Evolutionary conservation across 2,888 invertebrate species (phyloP), one percentile per base, ranked within the genome.

Genomic region (Ferdinandea cuprea): DNA sequence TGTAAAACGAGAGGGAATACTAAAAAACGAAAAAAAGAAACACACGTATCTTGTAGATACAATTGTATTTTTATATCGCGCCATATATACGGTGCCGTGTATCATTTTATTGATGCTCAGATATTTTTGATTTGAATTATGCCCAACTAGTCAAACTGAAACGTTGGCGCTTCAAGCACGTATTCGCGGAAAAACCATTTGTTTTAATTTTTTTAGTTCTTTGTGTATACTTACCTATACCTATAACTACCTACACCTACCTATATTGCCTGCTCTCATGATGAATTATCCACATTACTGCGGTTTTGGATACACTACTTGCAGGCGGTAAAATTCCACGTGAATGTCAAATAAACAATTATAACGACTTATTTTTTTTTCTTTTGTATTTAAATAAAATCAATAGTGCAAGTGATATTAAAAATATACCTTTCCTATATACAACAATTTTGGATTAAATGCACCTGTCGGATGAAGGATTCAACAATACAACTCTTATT

Each of bases 81-180:
- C 61, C 78, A 83, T 83, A 78, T 72, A 77, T 56, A 72, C 72
- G 35, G 63, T 74, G 84, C 66, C 84, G 78, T 84, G 84, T 84
- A 84, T 84, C 84, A 81, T 90, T 90, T 90, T 90, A 90, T 89
- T 90, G 89, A 90, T 90, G 90, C 90, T 90, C 89, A 88, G 90
- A 89, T 89, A 90, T 88, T 88, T 89, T 86, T 87, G 88, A 89
- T 90, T 90, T 90, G 89, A 91, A 90, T 91, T 91, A 90, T 90
- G 88, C 87, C 88, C 89, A 88, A 89, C 88, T 91, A 91, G 91
- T 91, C 91, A 91, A 91, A 91, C 89, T 89, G 89, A 90, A 90
- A 89, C 91, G 89, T 90, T 91, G 91, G 91, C 91, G 91, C 90
- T 90, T 91, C 88, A 88, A 90, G 89, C 91, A 91, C 91, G 91